Evolutionary conservation across 2,113 vertebrate species (phyloP).

Genomic region (Hiodon alosoides): DNA sequence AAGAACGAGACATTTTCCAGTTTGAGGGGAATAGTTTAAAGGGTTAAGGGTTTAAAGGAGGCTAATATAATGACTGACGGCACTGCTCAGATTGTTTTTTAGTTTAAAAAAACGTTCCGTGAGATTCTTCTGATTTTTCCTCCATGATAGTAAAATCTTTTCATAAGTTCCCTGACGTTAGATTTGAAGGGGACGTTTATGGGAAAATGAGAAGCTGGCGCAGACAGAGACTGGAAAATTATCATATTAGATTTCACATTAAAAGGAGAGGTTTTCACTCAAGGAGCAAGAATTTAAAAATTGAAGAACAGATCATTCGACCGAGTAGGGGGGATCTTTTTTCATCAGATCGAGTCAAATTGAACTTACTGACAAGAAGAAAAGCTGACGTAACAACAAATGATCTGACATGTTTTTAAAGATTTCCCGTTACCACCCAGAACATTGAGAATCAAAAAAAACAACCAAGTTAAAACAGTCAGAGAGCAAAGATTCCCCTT

Average conservation of each 20-base stretch:
- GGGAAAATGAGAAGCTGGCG: slow-evolving; percentile 50
- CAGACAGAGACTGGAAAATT: slow-evolving; percentile 50
- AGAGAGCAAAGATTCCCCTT: slow-evolving; percentile 30
- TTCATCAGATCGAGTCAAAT: slow-evolving; percentile 25
- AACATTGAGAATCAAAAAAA: slow-evolving; percentile 47
- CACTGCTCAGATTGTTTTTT: too few species aligned
- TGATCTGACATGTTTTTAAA: slow-evolving; percentile 55
- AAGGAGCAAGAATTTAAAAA: slow-evolving; percentile 36
- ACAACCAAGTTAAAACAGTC: slow-evolving; percentile 45
- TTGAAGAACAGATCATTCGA: not conserved
- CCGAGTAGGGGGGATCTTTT: not conserved
- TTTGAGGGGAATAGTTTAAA: too few species aligned
- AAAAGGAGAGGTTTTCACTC: slow-evolving; percentile 56
- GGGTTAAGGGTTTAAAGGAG: too few species aligned
- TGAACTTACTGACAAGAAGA: slow-evolving; percentile 61
- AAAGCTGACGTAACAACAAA: slow-evolving; percentile 47
- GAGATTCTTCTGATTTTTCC: too few species aligned
- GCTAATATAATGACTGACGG: too few species aligned
- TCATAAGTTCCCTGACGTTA: slow-evolving; percentile 24
- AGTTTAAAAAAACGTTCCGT: too few species aligned
- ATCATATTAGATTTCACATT: slow-evolving; percentile 35
- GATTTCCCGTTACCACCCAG: slow-evolving; percentile 49
- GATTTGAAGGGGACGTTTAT: slow-evolving; percentile 39
- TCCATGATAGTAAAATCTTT: not conserved
- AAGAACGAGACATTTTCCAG: too few species aligned